Conservation (phyloP, 2,888 invertebrate genomes). For the Endotricha flammealis region DNA sequence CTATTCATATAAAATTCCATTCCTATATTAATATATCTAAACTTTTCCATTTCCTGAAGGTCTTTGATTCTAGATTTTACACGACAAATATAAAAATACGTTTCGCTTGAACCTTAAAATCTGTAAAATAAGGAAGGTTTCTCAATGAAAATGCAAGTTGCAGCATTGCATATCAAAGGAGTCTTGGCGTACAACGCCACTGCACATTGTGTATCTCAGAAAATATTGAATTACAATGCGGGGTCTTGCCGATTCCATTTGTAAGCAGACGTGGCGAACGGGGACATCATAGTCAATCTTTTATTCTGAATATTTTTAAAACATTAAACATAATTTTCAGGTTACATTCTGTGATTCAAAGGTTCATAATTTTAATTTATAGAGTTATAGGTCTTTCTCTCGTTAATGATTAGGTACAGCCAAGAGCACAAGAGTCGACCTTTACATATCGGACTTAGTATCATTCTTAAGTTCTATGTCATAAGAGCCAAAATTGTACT, state of each 20-base stretch:
- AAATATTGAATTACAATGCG: slow-evolving; percentile 9
- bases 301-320: too few relatives aligned
- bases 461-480: too few relatives aligned
- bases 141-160: not conserved
- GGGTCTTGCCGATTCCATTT: slow-evolving; percentile 8
- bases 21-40: not conserved
- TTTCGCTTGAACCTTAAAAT: not conserved
- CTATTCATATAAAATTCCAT: too few relatives aligned
- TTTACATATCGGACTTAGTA: too few relatives aligned
- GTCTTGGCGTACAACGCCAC: slow-evolving; percentile 4
- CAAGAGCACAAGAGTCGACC: too few relatives aligned
- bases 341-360: too few relatives aligned
- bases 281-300: too few relatives aligned
- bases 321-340: too few relatives aligned
- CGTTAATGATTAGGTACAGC: too few relatives aligned
- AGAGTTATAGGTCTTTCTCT: too few relatives aligned
- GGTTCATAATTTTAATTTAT: too few relatives aligned
- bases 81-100: slow-evolving; percentile 3
- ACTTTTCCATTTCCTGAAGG: slow-evolving; percentile 1
- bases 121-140: not conserved
- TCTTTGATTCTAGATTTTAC: not conserved
- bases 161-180: slow-evolving; percentile 4
- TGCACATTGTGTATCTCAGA: slow-evolving; percentile 7
- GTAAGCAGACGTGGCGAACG: slow-evolving; percentile 1
- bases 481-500: too few relatives aligned